A percentile compares a stretch with the other conserved stretches of the same genome.
Evolutionary conservation across 2,888 invertebrate genomes (phyloP).

Genomic region (Xestia c-nigrum): DNA sequence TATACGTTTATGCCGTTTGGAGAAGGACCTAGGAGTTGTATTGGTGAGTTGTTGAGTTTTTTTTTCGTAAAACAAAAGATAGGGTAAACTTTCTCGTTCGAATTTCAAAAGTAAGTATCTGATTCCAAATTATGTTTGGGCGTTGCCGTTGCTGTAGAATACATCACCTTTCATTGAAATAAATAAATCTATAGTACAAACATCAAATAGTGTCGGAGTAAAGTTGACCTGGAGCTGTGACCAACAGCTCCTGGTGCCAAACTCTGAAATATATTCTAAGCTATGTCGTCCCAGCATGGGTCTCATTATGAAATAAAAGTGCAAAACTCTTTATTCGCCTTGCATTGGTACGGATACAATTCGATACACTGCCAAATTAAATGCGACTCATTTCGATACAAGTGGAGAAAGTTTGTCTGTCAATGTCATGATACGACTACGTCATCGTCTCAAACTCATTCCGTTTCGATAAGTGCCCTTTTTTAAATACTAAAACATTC

Average conservation of each 20-base stretch:
- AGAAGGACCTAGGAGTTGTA: constrained; percentile 90
- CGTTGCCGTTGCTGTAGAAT: neutral
- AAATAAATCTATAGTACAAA: neutral
- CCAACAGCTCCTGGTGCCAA: neutral
- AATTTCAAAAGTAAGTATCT: neutral
- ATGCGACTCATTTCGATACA: no score
- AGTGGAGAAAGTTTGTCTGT: no score
- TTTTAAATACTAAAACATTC: neutral
- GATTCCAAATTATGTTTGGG: neutral
- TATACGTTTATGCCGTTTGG: constrained; percentile 89
- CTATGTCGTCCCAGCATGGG: neutral
- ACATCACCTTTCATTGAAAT: neutral
- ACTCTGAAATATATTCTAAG: neutral
- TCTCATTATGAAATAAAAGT: neutral
- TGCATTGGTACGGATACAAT: neutral
- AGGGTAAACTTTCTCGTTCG: neutral
- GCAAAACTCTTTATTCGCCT: neutral
- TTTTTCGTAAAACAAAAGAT: neutral
- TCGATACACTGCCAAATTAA: neutral
- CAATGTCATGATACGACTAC: neutral
- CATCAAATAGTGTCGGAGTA: neutral
- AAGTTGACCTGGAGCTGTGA: no score
- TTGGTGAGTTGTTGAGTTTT: constrained; percentile 79
- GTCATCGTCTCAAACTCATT: neutral
- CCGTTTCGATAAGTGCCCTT: neutral